A percentile compares a stretch with the other conserved stretches of the same genome.
Conservation (phyloP, 2,113 vertebrate genomes). For the Mixornis gularis region DNA sequence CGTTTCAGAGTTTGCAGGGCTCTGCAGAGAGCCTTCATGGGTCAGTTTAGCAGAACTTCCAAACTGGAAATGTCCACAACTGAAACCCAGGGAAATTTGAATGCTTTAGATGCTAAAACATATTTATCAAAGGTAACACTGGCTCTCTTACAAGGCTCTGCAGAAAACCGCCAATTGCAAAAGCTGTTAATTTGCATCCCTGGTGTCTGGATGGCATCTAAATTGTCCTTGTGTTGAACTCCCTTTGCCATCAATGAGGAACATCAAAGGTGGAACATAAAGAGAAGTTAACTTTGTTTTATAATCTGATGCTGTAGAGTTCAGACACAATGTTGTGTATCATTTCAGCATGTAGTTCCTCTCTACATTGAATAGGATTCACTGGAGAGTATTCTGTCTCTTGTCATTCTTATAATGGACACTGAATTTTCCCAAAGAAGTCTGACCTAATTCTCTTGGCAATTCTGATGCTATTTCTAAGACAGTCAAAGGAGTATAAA, state of each 20-base stretch:
- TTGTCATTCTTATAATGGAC: slow-evolving; percentile 18
- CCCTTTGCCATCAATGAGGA: neutral
- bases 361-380: neutral
- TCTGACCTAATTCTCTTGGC: neutral
- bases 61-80: neutral
- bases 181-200: neutral
- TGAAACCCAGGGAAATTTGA: neutral
- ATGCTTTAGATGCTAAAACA: neutral
- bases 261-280: neutral
- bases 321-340: neutral
- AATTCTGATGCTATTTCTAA: slow-evolving; percentile 1
- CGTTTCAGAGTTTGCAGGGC: neutral
- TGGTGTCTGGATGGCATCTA: neutral
- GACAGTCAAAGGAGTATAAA: neutral
- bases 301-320: neutral
- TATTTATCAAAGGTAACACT: neutral
- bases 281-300: neutral
- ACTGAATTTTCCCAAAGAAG: slow-evolving; percentile 21
- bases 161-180: neutral
- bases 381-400: neutral
- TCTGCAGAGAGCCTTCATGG: neutral
- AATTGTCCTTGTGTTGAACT: neutral
- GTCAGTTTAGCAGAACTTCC: neutral
- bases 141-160: neutral
- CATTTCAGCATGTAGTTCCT: neutral